Evolutionary conservation across 2,888 invertebrate genomes (phyloP), one percentile per base, ranked within the genome.

Genomic region (Lasioglossum leucozonium): DNA sequence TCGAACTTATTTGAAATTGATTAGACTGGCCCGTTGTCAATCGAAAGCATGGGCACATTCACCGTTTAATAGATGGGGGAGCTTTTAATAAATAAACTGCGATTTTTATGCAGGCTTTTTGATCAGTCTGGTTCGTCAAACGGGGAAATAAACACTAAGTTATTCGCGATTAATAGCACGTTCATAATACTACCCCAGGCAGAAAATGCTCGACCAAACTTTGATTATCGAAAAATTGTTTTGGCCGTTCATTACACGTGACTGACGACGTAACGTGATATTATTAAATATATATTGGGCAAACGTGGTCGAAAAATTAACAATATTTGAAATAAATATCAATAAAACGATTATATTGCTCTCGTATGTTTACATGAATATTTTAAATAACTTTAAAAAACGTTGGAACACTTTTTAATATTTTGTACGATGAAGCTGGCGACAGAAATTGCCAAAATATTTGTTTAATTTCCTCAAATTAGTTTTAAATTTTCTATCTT

Each of bases 1-100:
- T 30, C 40, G 84, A 77, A 58, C 71, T 3, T 37, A 37, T 16
- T 72, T 22, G 44, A 77, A n/a, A 30, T 34, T 18, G 6, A 65
- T 18, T 16, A 34, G 18, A 34, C 65, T 10, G 26, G 26, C 13
- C 18, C 65, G 18, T 65, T 65, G 34, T 34, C 65, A 10, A 8
- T 34, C 34, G 65, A 30, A 11, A 34, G 34, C 34, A 30, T 6
- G 16, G 55, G 6, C 30, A 16, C 62, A 62, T 62, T 62, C 26
- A 6, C 16, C 13, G 30, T 30, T 62, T 16, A 30, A 62, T 62
- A 62, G 16, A 30, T 62, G 16, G 1, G 0, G 0, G 2, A 62
- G 30, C 2, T 16, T 11, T 11, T 3, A 6, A 62, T 62, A 62
- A 16, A 6, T 30, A 30, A 16, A 55, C 2, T 30, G 6, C 6